phyloP scores from a whole-genome alignment of 2,888 invertebrate species.

The Drosophila falleni region DNA sequence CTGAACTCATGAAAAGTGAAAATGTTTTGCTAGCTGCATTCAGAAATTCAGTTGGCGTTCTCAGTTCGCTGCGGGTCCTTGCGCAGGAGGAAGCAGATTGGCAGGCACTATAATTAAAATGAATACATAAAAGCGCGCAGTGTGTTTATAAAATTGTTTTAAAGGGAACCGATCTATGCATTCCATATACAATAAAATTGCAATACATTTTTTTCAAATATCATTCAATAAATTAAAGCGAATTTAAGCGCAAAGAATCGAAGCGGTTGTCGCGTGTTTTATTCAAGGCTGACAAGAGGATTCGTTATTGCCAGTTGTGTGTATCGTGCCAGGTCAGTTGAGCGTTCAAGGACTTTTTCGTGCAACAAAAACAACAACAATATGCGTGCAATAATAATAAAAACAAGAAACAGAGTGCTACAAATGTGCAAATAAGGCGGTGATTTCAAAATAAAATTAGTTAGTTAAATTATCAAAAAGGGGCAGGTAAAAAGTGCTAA shows the following conservation, averaged over 20 bases:
- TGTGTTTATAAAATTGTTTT: slow-evolving; percentile 22
- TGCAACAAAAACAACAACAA: slow-evolving; percentile 45
- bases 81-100: slow-evolving; percentile 68
- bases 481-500: slow-evolving; percentile 62
- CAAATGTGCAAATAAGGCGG: slow-evolving; percentile 49
- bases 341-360: slow-evolving; percentile 78
- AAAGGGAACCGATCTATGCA: slow-evolving; percentile 19
- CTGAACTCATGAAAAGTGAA: slow-evolving; percentile 77
- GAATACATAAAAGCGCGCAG: slow-evolving; percentile 49
- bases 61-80: slow-evolving; percentile 80
- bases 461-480: slow-evolving; percentile 30
- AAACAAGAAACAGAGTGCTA: slow-evolving; percentile 30
- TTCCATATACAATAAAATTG: slow-evolving; percentile 23
- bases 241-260: slow-evolving; percentile 25
- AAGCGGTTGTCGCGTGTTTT: slow-evolving; percentile 54
- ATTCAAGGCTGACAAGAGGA: slow-evolving; percentile 55
- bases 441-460: slow-evolving; percentile 31
- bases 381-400: slow-evolving; percentile 53
- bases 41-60: slow-evolving; percentile 72
- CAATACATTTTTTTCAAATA: slow-evolving; percentile 15
- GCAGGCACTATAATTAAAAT: slow-evolving; percentile 31
- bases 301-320: slow-evolving; percentile 59
- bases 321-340: slow-evolving; percentile 81
- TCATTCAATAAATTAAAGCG: slow-evolving; percentile 23
- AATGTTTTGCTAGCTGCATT: slow-evolving; percentile 75